Conservation (phyloP, 2,113 vertebrate species). For the Maccullochella peelii region DNA sequence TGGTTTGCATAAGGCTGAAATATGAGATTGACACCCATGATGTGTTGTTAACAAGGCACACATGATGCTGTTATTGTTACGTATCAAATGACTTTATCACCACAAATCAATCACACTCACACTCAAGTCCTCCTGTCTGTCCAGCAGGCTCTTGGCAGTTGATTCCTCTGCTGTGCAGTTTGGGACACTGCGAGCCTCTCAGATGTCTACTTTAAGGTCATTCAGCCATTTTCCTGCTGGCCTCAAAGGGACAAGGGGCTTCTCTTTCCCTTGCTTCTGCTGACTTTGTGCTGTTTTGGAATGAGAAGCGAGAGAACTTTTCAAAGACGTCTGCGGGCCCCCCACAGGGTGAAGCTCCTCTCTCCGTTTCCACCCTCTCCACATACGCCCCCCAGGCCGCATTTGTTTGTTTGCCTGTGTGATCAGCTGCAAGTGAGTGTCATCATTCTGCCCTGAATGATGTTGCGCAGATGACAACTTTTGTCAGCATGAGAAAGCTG, state of each 20-base stretch:
- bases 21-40: background rate
- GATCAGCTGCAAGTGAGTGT: conserved; percentile 72
- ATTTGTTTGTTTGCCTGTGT: conserved; percentile 64
- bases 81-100: conserved; percentile 4
- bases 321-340: conserved; percentile 43
- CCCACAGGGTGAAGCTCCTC: conserved; percentile 21
- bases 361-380: conserved; percentile 19
- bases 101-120: conserved; percentile 11
- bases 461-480: conserved; percentile 54
- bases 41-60: background rate
- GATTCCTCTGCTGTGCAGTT: conserved; percentile 18
- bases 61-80: conserved; percentile 11
- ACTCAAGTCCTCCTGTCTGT: background rate
- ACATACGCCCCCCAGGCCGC: conserved; percentile 8
- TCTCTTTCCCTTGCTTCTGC: conserved; percentile 69
- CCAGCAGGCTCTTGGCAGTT: conserved; percentile 39
- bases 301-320: conserved; percentile 47
- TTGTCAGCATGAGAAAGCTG: conserved; percentile 51
- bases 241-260: conserved; percentile 47
- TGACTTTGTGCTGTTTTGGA: conserved; percentile 75
- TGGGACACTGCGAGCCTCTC: conserved; percentile 14
- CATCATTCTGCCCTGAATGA: conserved; percentile 58
- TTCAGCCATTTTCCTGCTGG: conserved; percentile 69
- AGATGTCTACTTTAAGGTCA: conserved; percentile 71
- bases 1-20: background rate